Evolutionary conservation across 2,113 vertebrate species (phyloP), one percentile per base, ranked within the genome.

Genomic region (Ptilonorhynchus violaceus): DNA sequence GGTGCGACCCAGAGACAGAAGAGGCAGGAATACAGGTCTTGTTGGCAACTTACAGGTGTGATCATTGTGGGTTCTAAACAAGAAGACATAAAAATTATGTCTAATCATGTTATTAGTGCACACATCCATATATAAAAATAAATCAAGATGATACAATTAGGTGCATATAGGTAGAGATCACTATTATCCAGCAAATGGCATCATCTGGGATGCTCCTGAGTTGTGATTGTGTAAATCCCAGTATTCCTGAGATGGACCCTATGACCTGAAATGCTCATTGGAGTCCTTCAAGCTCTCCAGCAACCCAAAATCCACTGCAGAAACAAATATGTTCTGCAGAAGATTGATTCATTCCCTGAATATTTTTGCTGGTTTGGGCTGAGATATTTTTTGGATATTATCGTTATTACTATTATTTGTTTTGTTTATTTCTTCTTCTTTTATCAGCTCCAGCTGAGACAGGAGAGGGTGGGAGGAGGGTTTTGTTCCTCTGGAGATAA

Each of bases 401-500:
- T 74, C 93, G 42, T 69, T 72, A 63, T 39, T 39, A 60, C 66
- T 73, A 37, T 69, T 93, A 37, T 68, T 92, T 92, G 64, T 74
- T 94, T 95, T 91, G 82, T 80, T 78, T 94, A 90, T 93, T 95
- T 93, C 84, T 88, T 95, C 72, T 62, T 78, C 85, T 78, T 96
- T 91, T 93, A 91, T 96, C 93, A 75, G 96, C 88, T 96, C 92
- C 92, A 96, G 93, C 96, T 95, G 95, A 96, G 96, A 53, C 56
- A 56, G 88, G 76, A 92, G 79, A 92, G 85, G 96, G 93, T 88
- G 88, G 96, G 91, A 96, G 96, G 95, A 92, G 92, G 92, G 93
- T 88, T 96, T 97, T 97, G 88, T 96, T 96, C 88, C 91, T 94
- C 92, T 79, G 90, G 59, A 96, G 96, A 96, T 93, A 95, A 92